Percentiles rank a stretch among this genome's conserved stretches.
These are phyloP conservation scores for Coleophora deauratella DNA, from an alignment of 2,888 invertebrate genomes.

Conservation along the genomic window DNA sequence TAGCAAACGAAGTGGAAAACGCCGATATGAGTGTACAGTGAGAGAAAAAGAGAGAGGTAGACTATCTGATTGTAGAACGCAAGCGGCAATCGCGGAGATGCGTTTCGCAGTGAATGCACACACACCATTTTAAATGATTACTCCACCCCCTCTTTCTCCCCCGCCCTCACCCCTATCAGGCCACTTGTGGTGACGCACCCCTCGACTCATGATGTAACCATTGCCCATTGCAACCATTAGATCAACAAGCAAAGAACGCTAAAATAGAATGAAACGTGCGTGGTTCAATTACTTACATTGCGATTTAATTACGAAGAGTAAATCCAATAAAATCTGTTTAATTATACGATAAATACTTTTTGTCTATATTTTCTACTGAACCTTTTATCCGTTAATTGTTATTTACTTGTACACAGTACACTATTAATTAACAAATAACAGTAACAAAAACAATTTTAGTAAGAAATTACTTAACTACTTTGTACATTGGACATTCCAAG, in stretches of 20 bases:
- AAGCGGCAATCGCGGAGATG: slow-evolving; percentile 62
- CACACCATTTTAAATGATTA: slow-evolving; percentile 56
- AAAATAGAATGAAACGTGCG: background rate
- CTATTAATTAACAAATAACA: too few relatives aligned
- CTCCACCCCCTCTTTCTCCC: slow-evolving; percentile 1
- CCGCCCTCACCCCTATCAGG: slow-evolving; percentile 2
- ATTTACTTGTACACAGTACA: too few relatives aligned
- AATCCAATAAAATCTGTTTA: too few relatives aligned
- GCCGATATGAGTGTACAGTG: slow-evolving; percentile 47
- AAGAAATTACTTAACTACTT: too few relatives aligned
- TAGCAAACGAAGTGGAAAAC: slow-evolving; percentile 69
- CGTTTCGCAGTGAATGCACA: slow-evolving; percentile 58
- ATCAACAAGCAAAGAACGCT: too few relatives aligned
- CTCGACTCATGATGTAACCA: slow-evolving; percentile 41
- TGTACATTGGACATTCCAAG: too few relatives aligned
- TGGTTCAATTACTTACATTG: background rate
- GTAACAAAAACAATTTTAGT: too few relatives aligned
- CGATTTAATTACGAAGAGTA: too few relatives aligned
- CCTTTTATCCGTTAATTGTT: too few relatives aligned
- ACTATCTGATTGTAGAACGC: slow-evolving; percentile 60
- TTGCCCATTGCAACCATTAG: slow-evolving; percentile 48
- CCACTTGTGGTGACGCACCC: slow-evolving; percentile 18
- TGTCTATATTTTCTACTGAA: too few relatives aligned
- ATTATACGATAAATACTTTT: too few relatives aligned
- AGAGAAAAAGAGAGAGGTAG: slow-evolving; percentile 22